Percentiles rank a stretch among this genome's conserved stretches.
Evolutionary conservation across 2,797 vertebrate genomes (phyloP).

Genomic region (Lateolabrax maculatus): DNA sequence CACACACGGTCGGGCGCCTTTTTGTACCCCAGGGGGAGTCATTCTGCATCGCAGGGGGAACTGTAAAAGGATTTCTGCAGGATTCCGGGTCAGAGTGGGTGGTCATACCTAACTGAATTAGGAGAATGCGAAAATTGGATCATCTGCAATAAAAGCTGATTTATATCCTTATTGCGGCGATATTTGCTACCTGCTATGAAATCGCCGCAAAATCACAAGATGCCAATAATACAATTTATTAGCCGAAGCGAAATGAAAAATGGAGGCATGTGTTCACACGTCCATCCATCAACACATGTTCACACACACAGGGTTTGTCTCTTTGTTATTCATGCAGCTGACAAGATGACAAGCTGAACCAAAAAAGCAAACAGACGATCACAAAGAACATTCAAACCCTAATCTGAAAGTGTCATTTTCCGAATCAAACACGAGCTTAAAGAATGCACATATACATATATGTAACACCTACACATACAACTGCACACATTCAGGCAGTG

Average conservation of each 20-base stretch:
- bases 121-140: slow-evolving; percentile 71
- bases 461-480: slow-evolving; percentile 22
- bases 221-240: slow-evolving; percentile 63
- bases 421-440: neutral
- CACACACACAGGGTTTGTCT: slow-evolving; percentile 21
- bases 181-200: slow-evolving; percentile 40
- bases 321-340: slow-evolving; percentile 16
- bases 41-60: slow-evolving; percentile 39
- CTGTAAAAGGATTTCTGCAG: slow-evolving; percentile 76
- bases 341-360: neutral
- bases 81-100: slow-evolving; percentile 70
- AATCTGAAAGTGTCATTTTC: neutral
- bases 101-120: slow-evolving; percentile 71
- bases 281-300: slow-evolving; percentile 33
- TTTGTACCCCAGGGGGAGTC: slow-evolving; percentile 55
- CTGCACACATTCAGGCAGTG: slow-evolving; percentile 17
- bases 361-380: neutral
- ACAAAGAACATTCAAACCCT: neutral
- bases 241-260: slow-evolving; percentile 39
- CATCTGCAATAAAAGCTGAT: slow-evolving; percentile 75
- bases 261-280: slow-evolving; percentile 12
- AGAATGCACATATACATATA: no score
- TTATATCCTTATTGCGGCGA: slow-evolving; percentile 47
- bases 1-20: slow-evolving; percentile 30
- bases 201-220: slow-evolving; percentile 50